Evolutionary conservation across 2,113 vertebrate genomes (phyloP), one percentile per base, ranked within the genome.

Genomic region (Myxocyprinus asiaticus): DNA sequence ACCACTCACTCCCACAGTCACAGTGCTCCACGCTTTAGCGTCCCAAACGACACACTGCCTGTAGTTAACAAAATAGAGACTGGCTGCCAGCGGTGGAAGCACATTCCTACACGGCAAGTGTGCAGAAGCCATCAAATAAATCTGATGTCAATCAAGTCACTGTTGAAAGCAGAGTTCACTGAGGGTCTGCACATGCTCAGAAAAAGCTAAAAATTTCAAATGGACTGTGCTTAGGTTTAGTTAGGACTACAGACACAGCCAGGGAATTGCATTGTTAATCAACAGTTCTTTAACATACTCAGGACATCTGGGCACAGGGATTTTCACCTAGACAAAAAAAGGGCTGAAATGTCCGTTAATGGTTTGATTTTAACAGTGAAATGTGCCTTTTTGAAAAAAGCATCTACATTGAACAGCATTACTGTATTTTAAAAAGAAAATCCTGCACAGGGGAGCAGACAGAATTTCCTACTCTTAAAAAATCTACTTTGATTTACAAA

Each of bases 31-130:
- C 85, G 87, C 85, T 82, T 56, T 59, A 14, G 64, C 81, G 78
- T 88, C 89, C 83, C 85, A 79, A 12, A 81, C 48, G 78, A 88
- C 85, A 33, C 22, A 7, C 8, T 45, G 77, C 50, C 84, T 84
- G 64, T 74, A 67, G 71, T 67, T 90, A 91, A 90, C 89, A 67
- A 89, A 92, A 92, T 71, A 91, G 91, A 92, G 90, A 85, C 83
- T 77, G 79, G 72, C 73, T 75, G 69, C 74, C 74, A 76, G 89
- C 68, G 63, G 88, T 79, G 83, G 81, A 81, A 70, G 42, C 9
- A 59, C 85, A 83, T 84, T 87, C 89, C 81, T 77, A 68, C 67
- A 73, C 77, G 58, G 68, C 53, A 66, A 79, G 77, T 72, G 61
- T 76, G 55, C 58, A 67, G 77, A 80, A 81, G 80, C 77, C 76